These are phyloP conservation scores for Drosophila orena DNA, from an alignment of 1,140 invertebrate genomes.

Conservation along the genomic window DNA sequence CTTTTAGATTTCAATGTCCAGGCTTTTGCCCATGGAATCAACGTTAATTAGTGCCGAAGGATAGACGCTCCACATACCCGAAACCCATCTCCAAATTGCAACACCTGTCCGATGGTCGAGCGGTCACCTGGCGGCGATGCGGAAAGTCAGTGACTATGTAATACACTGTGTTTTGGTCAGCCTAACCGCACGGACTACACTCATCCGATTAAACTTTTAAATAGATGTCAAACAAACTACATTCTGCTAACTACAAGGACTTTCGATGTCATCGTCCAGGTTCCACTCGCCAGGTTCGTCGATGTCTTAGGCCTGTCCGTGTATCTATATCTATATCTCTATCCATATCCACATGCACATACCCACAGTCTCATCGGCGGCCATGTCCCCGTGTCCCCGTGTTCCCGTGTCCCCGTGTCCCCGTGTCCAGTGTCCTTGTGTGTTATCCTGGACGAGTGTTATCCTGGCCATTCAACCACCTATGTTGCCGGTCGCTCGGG, in stretches of 20 bases:
- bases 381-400: conserved; percentile 17
- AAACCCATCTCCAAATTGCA: conserved; percentile 36
- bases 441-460: conserved; percentile 32
- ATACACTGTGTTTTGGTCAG: conserved; percentile 80
- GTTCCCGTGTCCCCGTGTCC: conserved; percentile 1
- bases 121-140: conserved; percentile 48
- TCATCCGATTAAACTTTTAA: conserved; percentile 84
- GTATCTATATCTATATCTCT: conserved; percentile 9
- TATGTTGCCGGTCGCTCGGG: conserved; percentile 24
- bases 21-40: conserved; percentile 28
- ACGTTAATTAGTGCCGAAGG: conserved; percentile 58
- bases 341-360: conserved; percentile 18
- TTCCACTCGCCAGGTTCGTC: conserved; percentile 23
- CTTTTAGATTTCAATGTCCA: not conserved
- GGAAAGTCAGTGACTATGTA: conserved; percentile 80
- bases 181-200: conserved; percentile 81
- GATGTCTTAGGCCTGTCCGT: conserved; percentile 67
- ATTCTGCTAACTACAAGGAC: conserved; percentile 77
- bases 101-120: conserved; percentile 60
- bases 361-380: not conserved
- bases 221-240: conserved; percentile 84
- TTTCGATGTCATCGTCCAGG: conserved; percentile 58
- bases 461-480: conserved; percentile 37
- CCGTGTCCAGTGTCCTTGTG: conserved; percentile 17
- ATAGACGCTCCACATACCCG: conserved; percentile 12